Conservation (phyloP, 30 jellyfish, hydroid and myxozoan genomes). For the Clytia hemisphaerica region DNA sequence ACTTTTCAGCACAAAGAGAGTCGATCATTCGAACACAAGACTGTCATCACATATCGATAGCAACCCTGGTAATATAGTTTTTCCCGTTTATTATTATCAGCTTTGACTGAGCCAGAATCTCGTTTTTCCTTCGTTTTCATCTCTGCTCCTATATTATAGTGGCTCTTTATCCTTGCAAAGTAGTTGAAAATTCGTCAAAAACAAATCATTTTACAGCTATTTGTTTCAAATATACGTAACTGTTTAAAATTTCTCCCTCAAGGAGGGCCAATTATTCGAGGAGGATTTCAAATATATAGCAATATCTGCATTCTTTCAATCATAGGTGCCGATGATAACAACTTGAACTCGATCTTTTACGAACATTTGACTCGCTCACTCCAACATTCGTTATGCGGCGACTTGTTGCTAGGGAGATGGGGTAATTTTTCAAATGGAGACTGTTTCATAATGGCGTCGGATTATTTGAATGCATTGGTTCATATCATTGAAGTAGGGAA, state of each 20-base stretch:
- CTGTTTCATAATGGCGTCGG: slow-evolving; percentile 87
- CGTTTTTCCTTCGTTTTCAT: too few species aligned
- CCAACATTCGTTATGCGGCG: slow-evolving; percentile 91
- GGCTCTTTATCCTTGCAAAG: too few species aligned
- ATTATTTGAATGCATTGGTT: slow-evolving; percentile 86
- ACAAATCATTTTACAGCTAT: too few species aligned
- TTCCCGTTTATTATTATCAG: not conserved
- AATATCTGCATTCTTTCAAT: not conserved
- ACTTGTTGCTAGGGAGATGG: slow-evolving; percentile 88
- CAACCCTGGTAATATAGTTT: slow-evolving; percentile 72
- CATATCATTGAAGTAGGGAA: slow-evolving; percentile 88
- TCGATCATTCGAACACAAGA: slow-evolving; percentile 91
- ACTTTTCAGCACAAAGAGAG: slow-evolving; percentile 76
- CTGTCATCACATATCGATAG: slow-evolving; percentile 88
- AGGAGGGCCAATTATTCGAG: not conserved
- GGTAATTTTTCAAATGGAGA: slow-evolving; percentile 94
- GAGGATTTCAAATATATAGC: not conserved
- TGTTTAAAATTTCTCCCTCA: not conserved
- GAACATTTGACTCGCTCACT: slow-evolving; percentile 91
- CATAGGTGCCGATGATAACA: slow-evolving; percentile 91
- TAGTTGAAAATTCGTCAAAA: too few species aligned
- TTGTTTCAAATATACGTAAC: not conserved
- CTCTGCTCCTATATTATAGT: too few species aligned
- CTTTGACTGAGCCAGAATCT: too few species aligned
- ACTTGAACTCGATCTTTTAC: slow-evolving; percentile 82